These are phyloP conservation scores for Patella caerulea DNA, from an alignment of 2,888 invertebrate species.

Conservation along the genomic window DNA sequence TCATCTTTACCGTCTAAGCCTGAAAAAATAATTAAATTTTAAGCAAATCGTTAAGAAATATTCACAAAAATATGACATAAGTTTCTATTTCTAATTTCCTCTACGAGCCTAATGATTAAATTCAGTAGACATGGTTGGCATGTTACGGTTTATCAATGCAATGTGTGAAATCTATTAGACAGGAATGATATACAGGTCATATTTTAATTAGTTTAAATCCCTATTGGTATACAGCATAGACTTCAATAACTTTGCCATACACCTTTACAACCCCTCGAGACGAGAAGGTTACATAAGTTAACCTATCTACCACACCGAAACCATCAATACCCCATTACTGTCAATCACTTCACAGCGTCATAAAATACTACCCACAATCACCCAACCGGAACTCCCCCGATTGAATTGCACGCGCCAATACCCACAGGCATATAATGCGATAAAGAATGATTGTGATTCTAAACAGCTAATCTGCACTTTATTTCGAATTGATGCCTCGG, in stretches of 20 bases:
- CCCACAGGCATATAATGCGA: background rate
- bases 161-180: too few species aligned
- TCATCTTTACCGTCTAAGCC: conserved; percentile 9
- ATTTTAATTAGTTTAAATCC: too few species aligned
- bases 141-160: too few species aligned
- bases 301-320: background rate
- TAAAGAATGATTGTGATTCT: conserved; percentile 4
- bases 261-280: background rate
- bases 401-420: conserved; percentile 11
- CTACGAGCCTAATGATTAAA: too few species aligned
- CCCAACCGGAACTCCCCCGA: background rate
- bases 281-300: background rate
- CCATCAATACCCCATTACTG: background rate
- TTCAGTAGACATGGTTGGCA: too few species aligned
- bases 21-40: too few species aligned
- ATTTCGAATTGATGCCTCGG: conserved; percentile 4
- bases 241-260: conserved; percentile 1
- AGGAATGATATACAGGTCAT: too few species aligned
- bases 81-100: too few species aligned
- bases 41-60: too few species aligned
- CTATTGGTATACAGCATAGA: background rate
- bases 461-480: conserved; percentile 2
- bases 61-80: too few species aligned
- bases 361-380: conserved; percentile 4
- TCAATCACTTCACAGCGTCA: conserved; percentile 5